Percentiles rank a stretch among this genome's conserved stretches.
Evolutionary conservation across 2,797 vertebrate genomes (phyloP).

Genomic region (Chaetodon trifasciatus): DNA sequence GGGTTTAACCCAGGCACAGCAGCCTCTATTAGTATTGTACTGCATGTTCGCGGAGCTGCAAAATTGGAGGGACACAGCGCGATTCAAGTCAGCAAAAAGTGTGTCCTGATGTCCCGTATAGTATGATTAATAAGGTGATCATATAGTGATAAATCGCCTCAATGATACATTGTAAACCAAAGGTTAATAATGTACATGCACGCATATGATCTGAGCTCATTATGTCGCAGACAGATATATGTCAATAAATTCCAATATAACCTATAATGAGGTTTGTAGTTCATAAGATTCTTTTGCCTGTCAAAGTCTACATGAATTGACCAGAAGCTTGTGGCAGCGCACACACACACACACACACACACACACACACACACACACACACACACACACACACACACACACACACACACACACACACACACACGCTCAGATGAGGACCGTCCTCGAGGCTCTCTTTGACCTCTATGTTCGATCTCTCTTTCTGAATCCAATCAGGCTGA

Average conservation of each 20-base stretch:
- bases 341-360: conserved; percentile 30
- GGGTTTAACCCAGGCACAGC: conserved; percentile 78
- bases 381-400: conserved; percentile 9
- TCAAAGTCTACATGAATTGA: conserved; percentile 54
- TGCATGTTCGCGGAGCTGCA: conserved; percentile 64
- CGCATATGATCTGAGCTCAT: conserved; percentile 50
- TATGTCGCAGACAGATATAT: conserved; percentile 34
- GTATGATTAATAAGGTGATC: conserved; percentile 66
- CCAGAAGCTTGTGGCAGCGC: conserved; percentile 40
- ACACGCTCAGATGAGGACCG: conserved; percentile 46
- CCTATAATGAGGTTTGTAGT: conserved; percentile 40
- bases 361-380: conserved; percentile 9
- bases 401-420: conserved; percentile 4
- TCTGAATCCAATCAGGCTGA: conserved; percentile 81
- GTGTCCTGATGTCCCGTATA: conserved; percentile 56
- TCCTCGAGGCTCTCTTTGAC: conserved; percentile 80
- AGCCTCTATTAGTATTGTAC: conserved; percentile 78
- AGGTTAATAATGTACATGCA: conserved; percentile 66
- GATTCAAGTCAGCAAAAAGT: conserved; percentile 71
- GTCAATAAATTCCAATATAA: conserved; percentile 56
- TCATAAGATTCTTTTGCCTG: conserved; percentile 46
- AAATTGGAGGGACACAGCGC: conserved; percentile 50
- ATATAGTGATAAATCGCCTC: conserved; percentile 61
- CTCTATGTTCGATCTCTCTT: conserved; percentile 82
- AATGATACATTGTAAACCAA: conserved; percentile 67